A percentile compares a stretch with the other conserved stretches of the same genome.
phyloP scores from a whole-genome alignment of 1,140 invertebrate genomes.

The Maconellicoccus hirsutus region DNA sequence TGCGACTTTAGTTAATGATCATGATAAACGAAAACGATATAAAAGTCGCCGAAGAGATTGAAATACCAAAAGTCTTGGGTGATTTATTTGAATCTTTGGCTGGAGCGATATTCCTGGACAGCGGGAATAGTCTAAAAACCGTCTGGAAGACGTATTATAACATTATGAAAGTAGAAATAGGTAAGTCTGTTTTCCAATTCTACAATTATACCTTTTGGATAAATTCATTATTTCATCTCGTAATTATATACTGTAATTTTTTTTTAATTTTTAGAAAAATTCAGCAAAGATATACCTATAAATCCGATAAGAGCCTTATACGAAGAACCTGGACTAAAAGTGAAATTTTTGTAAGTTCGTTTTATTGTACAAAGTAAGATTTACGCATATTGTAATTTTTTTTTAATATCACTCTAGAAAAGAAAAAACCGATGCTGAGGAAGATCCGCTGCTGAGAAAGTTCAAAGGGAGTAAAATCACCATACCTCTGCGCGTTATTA shows the following conservation, averaged over 20 bases:
- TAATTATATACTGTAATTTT: not conserved
- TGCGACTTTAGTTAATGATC: not conserved
- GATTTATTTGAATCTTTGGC: constrained; percentile 98
- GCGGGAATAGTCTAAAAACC: constrained; percentile 82
- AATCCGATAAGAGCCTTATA: not conserved
- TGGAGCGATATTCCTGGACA: constrained; percentile 85
- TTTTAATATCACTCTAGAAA: not conserved
- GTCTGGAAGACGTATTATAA: constrained; percentile 92
- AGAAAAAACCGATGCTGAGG: not conserved
- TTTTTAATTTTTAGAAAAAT: not conserved
- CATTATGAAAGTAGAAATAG: constrained; percentile 91
- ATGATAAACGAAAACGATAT: not conserved
- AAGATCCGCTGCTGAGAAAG: not conserved
- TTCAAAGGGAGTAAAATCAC: not conserved
- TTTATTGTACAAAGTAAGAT: not conserved
- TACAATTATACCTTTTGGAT: no score
- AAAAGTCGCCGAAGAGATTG: constrained; percentile 85
- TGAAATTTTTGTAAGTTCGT: not conserved
- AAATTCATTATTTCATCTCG: not conserved
- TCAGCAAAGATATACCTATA: not conserved
- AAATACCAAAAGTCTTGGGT: constrained; percentile 96
- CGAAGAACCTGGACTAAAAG: not conserved
- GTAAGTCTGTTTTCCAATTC: constrained; percentile 35
- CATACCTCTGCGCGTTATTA: not conserved
- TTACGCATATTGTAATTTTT: not conserved